These are phyloP conservation scores for Hypothenemus hampei DNA, from an alignment of 1,140 invertebrate genomes.

Conservation along the genomic window DNA sequence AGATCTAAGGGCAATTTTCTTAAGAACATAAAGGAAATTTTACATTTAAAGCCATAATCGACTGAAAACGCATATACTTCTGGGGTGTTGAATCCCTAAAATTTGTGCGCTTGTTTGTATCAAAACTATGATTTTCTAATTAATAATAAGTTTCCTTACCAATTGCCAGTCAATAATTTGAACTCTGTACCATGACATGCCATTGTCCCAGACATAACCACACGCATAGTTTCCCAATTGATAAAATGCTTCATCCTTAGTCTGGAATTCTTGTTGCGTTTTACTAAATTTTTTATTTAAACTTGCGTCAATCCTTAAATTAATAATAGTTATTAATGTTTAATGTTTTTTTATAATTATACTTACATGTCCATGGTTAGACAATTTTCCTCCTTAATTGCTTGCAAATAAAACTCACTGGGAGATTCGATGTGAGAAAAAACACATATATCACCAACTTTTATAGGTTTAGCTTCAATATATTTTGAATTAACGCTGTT, in stretches of 20 bases:
- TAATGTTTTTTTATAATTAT: neutral
- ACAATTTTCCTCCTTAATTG: neutral
- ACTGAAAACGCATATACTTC: slow-evolving; percentile 27
- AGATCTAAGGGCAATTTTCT: slow-evolving; percentile 27
- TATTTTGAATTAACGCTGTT: neutral
- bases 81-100: slow-evolving; percentile 21
- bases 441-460: slow-evolving; percentile 2
- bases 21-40: slow-evolving; percentile 24
- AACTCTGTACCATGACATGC: slow-evolving; percentile 9
- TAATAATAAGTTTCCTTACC: slow-evolving; percentile 12
- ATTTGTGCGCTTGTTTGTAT: slow-evolving; percentile 1
- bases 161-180: slow-evolving; percentile 16
- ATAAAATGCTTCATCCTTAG: slow-evolving; percentile 4
- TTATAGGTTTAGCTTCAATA: neutral
- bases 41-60: slow-evolving; percentile 29
- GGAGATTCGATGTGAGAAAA: slow-evolving; percentile 17
- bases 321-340: neutral
- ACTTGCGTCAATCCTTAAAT: slow-evolving; percentile 1
- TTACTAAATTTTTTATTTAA: slow-evolving; percentile 12
- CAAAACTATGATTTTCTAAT: too few species aligned
- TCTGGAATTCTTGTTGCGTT: neutral
- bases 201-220: slow-evolving; percentile 4
- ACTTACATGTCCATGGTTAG: slow-evolving; percentile 11
- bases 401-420: slow-evolving; percentile 20
- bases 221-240: slow-evolving; percentile 8